Evolutionary conservation across 2,888 invertebrate species (phyloP).

Genomic region (Physocephala rufipes): DNA sequence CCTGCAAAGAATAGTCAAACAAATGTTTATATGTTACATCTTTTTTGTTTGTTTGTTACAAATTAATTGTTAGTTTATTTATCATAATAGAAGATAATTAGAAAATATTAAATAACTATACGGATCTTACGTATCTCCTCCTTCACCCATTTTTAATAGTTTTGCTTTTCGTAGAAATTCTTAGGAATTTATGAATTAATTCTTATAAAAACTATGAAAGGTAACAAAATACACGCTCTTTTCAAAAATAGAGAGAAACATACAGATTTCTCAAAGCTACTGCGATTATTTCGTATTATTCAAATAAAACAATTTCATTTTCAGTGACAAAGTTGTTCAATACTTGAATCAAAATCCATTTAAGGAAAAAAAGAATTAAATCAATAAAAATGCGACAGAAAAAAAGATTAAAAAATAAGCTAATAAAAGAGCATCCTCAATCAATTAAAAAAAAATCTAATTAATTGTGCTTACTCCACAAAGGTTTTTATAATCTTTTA

Average conservation of each 20-base stretch:
- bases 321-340: no score
- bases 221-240: not conserved
- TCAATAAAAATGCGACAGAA: no score
- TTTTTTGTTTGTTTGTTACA: not conserved
- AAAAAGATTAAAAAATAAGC: no score
- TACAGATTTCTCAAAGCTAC: not conserved
- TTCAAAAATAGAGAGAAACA: not conserved
- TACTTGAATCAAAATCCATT: no score
- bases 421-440: no score
- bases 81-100: not conserved
- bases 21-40: not conserved
- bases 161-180: not conserved
- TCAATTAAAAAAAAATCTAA: no score
- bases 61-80: no score
- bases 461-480: no score
- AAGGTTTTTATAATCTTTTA: no score
- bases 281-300: not conserved
- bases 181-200: not conserved
- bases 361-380: no score
- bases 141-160: constrained; percentile 19
- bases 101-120: no score
- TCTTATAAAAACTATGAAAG: not conserved
- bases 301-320: no score
- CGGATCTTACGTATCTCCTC: constrained; percentile 18
- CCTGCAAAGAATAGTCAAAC: constrained; percentile 49